These are phyloP conservation scores for Loris lydekkerianus DNA, from an alignment of 2,797 vertebrate species.

Conservation along the genomic window DNA sequence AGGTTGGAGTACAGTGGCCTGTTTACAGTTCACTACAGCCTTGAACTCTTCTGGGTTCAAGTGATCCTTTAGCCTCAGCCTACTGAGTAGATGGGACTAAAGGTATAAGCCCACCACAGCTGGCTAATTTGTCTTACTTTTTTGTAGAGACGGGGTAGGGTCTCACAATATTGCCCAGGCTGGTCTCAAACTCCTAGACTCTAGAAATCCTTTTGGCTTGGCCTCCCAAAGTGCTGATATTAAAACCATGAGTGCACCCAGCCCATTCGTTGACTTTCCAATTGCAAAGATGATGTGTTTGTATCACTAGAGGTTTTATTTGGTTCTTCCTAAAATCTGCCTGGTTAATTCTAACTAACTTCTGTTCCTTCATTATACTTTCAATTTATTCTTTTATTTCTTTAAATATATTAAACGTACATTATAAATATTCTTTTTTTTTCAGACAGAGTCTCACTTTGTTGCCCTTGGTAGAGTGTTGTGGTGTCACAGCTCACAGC, in stretches of 20 bases:
- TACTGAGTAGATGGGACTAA: not conserved
- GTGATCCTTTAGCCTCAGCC: not conserved
- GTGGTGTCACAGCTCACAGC: no score
- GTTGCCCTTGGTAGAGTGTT: no score
- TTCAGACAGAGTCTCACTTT: no score
- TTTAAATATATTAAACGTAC: not conserved
- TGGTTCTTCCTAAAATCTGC: not conserved
- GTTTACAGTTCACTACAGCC: not conserved
- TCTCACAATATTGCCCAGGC: not conserved
- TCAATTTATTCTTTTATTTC: conserved; percentile 1
- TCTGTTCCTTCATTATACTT: not conserved
- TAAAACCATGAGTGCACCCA: not conserved
- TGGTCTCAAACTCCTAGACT: not conserved
- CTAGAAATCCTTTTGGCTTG: not conserved
- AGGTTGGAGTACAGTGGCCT: not conserved
- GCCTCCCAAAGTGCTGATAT: not conserved
- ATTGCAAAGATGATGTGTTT: not conserved
- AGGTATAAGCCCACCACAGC: not conserved
- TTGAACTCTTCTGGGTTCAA: not conserved
- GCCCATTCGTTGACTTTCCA: not conserved
- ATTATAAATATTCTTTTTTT: not conserved
- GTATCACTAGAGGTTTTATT: not conserved
- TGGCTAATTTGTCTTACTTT: not conserved
- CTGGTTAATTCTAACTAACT: not conserved
- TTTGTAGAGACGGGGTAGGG: not conserved